Base-by-base conservation (phyloP, 2,113 vertebrate genomes). In the Erythrocercus mccallii region DNA sequence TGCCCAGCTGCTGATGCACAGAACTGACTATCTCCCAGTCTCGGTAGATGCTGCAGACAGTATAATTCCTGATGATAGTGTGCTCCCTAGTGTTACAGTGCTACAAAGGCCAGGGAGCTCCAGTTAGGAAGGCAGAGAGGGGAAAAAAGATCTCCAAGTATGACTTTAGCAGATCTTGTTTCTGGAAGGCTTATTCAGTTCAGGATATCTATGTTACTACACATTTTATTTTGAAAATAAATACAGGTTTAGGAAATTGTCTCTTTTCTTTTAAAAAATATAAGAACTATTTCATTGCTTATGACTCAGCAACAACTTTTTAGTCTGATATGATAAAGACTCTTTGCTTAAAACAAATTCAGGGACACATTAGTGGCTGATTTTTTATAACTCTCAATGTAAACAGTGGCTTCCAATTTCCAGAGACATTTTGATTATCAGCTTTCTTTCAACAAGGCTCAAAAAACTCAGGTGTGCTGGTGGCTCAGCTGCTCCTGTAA, bases 1-100 rank as follows among this genome's bases (percentile, higher is more conserved):
- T 84, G 97, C 97, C 93, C 54, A 89, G 27, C 28, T 33, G 95
- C 87, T 23, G 78, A 71, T 94, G 89, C 90, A 87, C 90, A 92
- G 86, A 88, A 45, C 86, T 72, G 79, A 54, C 71, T 90, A 19
- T 47, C 81, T 71, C 54, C 30, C 33, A 3, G n/a, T 79, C 64
- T 92, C 77, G 14, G 16, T 31, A 48, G 92, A 80, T 92, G 85
- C 68, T 94, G 47, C 77, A 81, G 74, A 48, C 72, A 86, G 68
- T 28, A 53, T 71, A 97, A 98, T 98, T 98, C 92, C 85, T 98
- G 95, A 94, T 96, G 97, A 96, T 97, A 98, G 97, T 96, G 96
- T 98, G 98, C 98, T 96, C 98, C 96, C 98, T 98, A 98, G 98
- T 95, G 98, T 98, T 96, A 56, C 50, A 97, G 66, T 1, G 11